Conservation (phyloP, 2,113 vertebrate genomes). For the Brienomyrus longianalis region DNA sequence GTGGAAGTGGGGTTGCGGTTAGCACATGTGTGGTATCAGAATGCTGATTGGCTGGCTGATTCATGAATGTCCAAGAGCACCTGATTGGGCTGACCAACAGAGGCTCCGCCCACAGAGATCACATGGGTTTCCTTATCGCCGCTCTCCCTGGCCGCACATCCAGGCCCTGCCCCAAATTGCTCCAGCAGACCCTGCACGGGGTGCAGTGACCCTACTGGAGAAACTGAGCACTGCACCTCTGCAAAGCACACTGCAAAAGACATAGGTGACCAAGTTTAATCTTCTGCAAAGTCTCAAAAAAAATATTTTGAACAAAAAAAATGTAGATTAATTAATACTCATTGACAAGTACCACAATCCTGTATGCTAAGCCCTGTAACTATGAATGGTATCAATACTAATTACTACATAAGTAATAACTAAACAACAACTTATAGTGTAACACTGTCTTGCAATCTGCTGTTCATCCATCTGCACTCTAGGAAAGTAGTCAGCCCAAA, state of each 20-base stretch:
- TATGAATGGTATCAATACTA: neutral
- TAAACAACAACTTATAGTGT: neutral
- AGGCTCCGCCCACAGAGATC: constrained; percentile 44
- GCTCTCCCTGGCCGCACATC: constrained; percentile 53
- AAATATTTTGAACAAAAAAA: neutral
- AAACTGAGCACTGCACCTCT: constrained; percentile 37
- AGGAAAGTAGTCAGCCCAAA: neutral
- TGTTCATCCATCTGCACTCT: neutral
- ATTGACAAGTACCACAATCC: neutral
- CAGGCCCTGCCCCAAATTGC: constrained; percentile 48
- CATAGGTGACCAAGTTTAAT: neutral
- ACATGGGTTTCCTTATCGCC: constrained; percentile 62
- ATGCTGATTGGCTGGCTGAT: neutral
- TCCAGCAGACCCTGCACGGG: constrained; percentile 61
- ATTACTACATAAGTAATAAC: neutral
- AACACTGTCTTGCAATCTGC: neutral
- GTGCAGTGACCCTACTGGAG: constrained; percentile 39
- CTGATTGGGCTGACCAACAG: constrained; percentile 36
- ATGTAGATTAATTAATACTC: neutral
- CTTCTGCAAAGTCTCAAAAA: neutral
- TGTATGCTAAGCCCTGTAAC: neutral
- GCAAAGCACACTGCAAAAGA: constrained; percentile 31
- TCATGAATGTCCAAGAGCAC: constrained; percentile 22
- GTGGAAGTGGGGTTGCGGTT: neutral
- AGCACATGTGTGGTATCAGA: neutral